These are phyloP conservation scores for Protomyctophum bolini DNA, from an alignment of 2,113 vertebrate species.

Conservation along the genomic window DNA sequence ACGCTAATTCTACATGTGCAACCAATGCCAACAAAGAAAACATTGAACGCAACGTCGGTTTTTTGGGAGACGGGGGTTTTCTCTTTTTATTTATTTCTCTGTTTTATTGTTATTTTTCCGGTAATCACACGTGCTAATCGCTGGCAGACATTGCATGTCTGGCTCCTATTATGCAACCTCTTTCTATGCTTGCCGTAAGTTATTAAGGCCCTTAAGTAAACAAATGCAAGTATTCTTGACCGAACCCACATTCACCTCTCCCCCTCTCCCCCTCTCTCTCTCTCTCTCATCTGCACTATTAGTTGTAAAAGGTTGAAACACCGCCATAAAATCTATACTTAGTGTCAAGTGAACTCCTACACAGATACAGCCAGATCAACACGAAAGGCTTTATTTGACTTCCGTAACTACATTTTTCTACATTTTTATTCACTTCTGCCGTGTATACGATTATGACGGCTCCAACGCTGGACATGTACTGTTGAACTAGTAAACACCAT, in stretches of 20 bases:
- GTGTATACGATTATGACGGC: background rate
- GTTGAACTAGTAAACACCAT: constrained; percentile 15
- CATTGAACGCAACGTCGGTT: background rate
- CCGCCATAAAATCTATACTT: background rate
- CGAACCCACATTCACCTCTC: background rate
- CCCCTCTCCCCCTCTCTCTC: no score
- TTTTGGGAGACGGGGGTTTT: background rate
- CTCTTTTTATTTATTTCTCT: background rate
- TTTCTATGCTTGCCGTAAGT: constrained; percentile 17
- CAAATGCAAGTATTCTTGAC: background rate
- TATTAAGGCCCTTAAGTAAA: background rate
- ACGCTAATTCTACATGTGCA: constrained; percentile 18
- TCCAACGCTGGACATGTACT: background rate
- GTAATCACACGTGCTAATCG: constrained; percentile 20
- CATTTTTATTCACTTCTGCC: no score
- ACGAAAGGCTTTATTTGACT: no score
- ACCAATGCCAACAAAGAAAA: background rate
- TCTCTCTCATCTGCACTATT: background rate
- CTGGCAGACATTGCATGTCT: constrained; percentile 15
- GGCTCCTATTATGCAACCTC: background rate
- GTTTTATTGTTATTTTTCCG: background rate
- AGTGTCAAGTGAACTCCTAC: no score
- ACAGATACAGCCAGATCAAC: no score
- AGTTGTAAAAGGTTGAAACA: background rate
- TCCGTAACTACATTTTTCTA: no score